Evolutionary conservation across 2,888 invertebrate genomes (phyloP), one percentile per base, ranked within the genome.

Genomic region (Hypena proboscidalis): DNA sequence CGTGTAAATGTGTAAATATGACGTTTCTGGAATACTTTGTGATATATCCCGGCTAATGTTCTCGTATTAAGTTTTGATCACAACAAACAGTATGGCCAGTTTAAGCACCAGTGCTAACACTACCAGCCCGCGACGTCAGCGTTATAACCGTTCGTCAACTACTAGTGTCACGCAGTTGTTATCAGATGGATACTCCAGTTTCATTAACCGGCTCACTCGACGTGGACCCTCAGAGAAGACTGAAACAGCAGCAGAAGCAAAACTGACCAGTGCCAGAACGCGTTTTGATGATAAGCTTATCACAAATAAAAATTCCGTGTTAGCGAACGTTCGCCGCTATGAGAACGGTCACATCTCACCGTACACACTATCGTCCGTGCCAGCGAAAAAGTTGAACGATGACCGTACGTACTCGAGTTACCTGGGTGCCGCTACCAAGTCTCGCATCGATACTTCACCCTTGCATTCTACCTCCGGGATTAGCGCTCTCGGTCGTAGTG

Each of bases 151-250:
- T 53, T 92, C 93, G 54, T 95, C 97, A 35, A 95, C 95, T 46
- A 93, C 94, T 32, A 97, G 96, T 87, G 96, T 97, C 67, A 95
- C 96, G 57, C 97, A 97, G 85, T 90, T 97, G 70, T 90, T 97
- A 66, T 95, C 95, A 64, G 97, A 97, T 80, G 96, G 97, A 66
- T 97, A 96, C 85, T 95, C 96, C 72, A 97, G 94, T 85, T 92
- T 97, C 61, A 92, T 97, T 69, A 96, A 96, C 78, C 93, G 96
- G 60, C 91, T 97, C 70, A 95, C 94, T 20, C 93, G 95, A 55
- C 93, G 97, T 51, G 95, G 95, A 32, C 96, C 96, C 23, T 96
- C 96, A 34, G 94, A 93, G 84, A 93, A 93, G 81, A 85, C 87
- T 59, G 93, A 93, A 73, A 83, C 85, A 50, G 55, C 77, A 38